Evolutionary conservation across 1,140 invertebrate genomes (phyloP).

Genomic region (Drosophila teissieri): DNA sequence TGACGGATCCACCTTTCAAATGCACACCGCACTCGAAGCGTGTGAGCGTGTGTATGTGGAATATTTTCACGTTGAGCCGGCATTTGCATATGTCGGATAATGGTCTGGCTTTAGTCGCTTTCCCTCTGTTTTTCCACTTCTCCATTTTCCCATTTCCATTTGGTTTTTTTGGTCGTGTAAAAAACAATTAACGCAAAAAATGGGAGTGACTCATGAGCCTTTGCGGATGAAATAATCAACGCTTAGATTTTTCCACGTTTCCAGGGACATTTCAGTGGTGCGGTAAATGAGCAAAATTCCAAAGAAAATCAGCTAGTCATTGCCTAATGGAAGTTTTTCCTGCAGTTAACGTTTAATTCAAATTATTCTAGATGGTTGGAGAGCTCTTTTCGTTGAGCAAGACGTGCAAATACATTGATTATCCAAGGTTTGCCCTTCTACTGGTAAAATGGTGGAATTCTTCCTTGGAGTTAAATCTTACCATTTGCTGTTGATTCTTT

Average conservation of each 20-base stretch:
- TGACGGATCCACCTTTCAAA: conserved; percentile 63
- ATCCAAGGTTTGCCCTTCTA: no score
- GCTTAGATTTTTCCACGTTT: conserved; percentile 66
- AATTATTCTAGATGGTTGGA: conserved; percentile 11
- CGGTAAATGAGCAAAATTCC: conserved; percentile 17
- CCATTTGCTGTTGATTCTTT: conserved; percentile 95
- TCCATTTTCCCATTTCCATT: neutral
- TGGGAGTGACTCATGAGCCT: conserved; percentile 65
- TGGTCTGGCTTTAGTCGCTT: conserved; percentile 13
- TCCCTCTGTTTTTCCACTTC: conserved; percentile 15
- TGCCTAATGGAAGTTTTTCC: conserved; percentile 5
- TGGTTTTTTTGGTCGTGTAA: conserved; percentile 42
- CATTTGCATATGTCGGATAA: conserved; percentile 51
- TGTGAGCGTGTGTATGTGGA: conserved; percentile 20
- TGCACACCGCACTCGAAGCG: conserved; percentile 46
- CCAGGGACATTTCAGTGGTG: conserved; percentile 5
- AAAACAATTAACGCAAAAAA: conserved; percentile 74
- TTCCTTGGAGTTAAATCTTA: conserved; percentile 85
- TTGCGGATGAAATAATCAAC: conserved; percentile 47
- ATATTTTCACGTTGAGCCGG: conserved; percentile 72
- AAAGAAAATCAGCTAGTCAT: conserved; percentile 32
- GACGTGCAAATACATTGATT: neutral
- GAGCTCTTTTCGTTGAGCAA: neutral
- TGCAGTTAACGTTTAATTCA: neutral
- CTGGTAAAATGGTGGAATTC: no score